These are phyloP conservation scores for Elephas maximus DNA, from an alignment of 2,113 vertebrate species.

Conservation along the genomic window DNA sequence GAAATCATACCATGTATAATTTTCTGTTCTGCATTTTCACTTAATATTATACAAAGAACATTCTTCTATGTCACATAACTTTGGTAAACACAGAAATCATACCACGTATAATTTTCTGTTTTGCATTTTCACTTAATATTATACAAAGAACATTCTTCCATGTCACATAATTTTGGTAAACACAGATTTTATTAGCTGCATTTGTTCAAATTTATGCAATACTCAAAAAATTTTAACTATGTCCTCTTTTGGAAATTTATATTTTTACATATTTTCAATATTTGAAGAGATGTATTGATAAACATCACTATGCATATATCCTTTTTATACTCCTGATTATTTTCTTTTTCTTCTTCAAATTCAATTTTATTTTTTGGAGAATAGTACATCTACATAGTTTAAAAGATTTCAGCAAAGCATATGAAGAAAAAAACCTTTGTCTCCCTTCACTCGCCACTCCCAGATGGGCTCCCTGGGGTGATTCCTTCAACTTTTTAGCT, in stretches of 20 bases:
- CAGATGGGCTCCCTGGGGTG: neutral
- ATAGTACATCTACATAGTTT: neutral
- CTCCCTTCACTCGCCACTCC: neutral
- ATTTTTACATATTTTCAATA: neutral
- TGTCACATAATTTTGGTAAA: neutral
- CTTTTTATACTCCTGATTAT: neutral
- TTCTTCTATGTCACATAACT: neutral
- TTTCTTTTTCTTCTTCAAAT: neutral
- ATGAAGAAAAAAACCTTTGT: neutral
- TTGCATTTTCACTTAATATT: neutral
- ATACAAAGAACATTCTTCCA: neutral
- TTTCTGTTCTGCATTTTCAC: slow-evolving; percentile 16
- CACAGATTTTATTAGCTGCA: neutral
- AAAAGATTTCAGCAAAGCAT: slow-evolving; percentile 7
- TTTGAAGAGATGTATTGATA: neutral
- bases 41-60: neutral
- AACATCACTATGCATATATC: neutral
- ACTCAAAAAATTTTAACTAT: slow-evolving; percentile 18
- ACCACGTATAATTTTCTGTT: neutral
- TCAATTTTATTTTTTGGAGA: slow-evolving; percentile 50
- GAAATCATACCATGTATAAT: neutral
- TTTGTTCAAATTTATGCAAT: neutral
- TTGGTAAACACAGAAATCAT: slow-evolving; percentile 4
- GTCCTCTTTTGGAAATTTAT: neutral
- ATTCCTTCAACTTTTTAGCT: neutral